phyloP scores from a whole-genome alignment of 2,797 vertebrate genomes.

The Gymnocypris eckloni region DNA sequence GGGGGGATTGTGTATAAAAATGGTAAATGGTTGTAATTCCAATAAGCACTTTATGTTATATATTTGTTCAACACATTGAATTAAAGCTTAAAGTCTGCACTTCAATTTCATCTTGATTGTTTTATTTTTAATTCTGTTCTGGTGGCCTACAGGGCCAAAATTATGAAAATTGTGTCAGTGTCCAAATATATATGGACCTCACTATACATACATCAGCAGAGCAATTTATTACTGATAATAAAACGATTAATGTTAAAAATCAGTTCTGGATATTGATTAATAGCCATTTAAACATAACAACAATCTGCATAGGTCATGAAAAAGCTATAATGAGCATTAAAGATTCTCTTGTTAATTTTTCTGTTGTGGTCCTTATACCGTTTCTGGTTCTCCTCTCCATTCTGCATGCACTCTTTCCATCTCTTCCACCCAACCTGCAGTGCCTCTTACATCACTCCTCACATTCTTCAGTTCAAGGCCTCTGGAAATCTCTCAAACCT shows the following conservation, averaged over 20 bases:
- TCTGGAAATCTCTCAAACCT: conserved; percentile 42
- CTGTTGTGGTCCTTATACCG: background rate
- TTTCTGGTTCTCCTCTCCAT: background rate
- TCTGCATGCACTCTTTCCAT: conserved; percentile 5
- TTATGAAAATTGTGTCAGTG: background rate
- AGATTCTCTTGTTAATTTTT: background rate
- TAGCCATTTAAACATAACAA: background rate
- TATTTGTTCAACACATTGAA: too few species aligned
- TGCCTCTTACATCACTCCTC: conserved; percentile 13
- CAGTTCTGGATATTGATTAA: background rate
- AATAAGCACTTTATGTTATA: too few species aligned
- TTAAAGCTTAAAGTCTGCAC: too few species aligned
- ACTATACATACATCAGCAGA: background rate
- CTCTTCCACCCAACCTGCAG: conserved; percentile 14
- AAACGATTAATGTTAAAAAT: background rate
- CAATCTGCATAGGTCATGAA: background rate
- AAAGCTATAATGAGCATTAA: background rate
- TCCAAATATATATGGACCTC: background rate
- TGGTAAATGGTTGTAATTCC: too few species aligned
- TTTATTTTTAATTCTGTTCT: background rate
- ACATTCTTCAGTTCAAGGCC: conserved; percentile 46
- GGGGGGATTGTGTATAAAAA: too few species aligned
- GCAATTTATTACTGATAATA: background rate
- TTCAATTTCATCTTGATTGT: too few species aligned
- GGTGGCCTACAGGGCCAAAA: background rate